These are phyloP conservation scores for Condylura cristata DNA, from an alignment of 2,113 vertebrate species.

Conservation along the genomic window DNA sequence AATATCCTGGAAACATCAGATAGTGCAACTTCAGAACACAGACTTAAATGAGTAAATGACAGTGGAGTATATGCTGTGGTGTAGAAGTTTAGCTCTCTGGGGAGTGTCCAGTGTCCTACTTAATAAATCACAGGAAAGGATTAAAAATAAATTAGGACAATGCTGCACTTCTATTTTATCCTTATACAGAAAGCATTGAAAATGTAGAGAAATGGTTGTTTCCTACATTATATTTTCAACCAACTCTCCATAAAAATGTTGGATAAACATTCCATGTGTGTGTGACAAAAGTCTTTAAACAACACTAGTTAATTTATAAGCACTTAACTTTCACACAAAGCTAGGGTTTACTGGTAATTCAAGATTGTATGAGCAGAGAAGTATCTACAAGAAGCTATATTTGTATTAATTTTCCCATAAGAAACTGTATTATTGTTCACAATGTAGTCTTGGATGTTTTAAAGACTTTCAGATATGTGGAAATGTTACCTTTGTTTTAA, in stretches of 20 bases:
- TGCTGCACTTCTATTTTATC: slow-evolving; percentile 47
- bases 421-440: not conserved
- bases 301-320: slow-evolving; percentile 33
- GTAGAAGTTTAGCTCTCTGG: slow-evolving; percentile 40
- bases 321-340: not conserved
- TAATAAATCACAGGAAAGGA: slow-evolving; percentile 65
- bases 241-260: slow-evolving; percentile 39
- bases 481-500: not conserved
- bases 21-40: slow-evolving; percentile 49
- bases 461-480: not conserved
- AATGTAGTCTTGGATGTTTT: not conserved
- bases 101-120: slow-evolving; percentile 58
- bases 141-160: slow-evolving; percentile 74
- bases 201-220: not conserved
- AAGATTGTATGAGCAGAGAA: not conserved
- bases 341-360: not conserved
- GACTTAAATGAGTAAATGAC: slow-evolving; percentile 56
- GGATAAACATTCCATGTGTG: not conserved
- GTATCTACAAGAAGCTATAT: not conserved
- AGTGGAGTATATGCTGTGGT: not conserved
- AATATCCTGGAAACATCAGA: slow-evolving; percentile 37
- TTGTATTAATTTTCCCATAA: not conserved
- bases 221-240: slow-evolving; percentile 27
- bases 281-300: not conserved
- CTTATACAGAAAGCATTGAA: slow-evolving; percentile 18